Conservation (phyloP, 2,113 vertebrate genomes). For the Phaethon lepturus region DNA sequence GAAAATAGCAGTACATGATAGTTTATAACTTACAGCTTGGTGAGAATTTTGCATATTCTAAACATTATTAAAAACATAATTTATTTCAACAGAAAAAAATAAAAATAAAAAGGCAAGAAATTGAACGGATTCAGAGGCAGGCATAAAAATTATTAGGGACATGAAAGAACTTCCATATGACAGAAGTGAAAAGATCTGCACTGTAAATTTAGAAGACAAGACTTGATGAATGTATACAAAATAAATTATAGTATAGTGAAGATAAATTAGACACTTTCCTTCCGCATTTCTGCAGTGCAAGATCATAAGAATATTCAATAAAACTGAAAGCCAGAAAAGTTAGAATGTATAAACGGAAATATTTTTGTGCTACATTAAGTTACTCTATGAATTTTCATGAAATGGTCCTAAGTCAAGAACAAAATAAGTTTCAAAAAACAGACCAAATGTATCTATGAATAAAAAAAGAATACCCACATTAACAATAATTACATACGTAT, state of each 20-base stretch:
- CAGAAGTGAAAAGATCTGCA: not conserved
- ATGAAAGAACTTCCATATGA: not conserved
- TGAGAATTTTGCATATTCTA: not conserved
- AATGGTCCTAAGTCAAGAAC: not conserved
- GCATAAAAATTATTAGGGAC: not conserved
- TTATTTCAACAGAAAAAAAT: not conserved
- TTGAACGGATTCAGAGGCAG: not conserved
- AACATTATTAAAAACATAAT: not conserved
- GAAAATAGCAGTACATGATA: not conserved
- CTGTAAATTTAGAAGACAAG: not conserved
- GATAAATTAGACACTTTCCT: not conserved
- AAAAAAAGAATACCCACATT: not conserved
- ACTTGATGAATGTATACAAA: not conserved
- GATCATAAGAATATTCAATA: not conserved
- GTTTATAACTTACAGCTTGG: not conserved
- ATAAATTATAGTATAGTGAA: not conserved
- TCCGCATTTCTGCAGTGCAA: not conserved
- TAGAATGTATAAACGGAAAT: not conserved
- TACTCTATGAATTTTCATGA: not conserved
- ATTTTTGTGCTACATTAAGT: not conserved
- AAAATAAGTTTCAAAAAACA: not conserved
- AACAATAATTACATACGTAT: not conserved
- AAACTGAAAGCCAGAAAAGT: not conserved
- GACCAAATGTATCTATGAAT: not conserved
- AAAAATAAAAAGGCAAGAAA: not conserved